Percentiles rank a stretch among this genome's conserved stretches.
Conservation (phyloP, 2,113 vertebrate species). For the Rhabdornis inornatus region DNA sequence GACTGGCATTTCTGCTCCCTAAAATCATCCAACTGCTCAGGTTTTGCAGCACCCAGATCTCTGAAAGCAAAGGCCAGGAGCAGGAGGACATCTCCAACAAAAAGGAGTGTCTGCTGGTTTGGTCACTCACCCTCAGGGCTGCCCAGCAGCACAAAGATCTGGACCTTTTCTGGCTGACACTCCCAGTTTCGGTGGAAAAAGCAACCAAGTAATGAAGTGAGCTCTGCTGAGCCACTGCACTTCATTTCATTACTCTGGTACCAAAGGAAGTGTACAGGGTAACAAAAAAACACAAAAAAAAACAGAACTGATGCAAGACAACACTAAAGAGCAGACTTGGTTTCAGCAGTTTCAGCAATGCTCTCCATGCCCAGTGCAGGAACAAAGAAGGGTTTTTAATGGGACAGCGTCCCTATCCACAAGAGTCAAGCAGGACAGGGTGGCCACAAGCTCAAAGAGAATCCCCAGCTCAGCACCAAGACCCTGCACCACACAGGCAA, state of each 20-base stretch:
- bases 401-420: neutral
- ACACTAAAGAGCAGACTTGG: neutral
- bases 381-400: neutral
- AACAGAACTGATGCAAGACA: neutral
- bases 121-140: neutral
- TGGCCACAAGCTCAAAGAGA: fast-evolving
- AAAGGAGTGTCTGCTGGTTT: neutral
- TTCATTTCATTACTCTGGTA: neutral
- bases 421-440: fast-evolving
- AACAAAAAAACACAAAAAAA: neutral
- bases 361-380: fast-evolving
- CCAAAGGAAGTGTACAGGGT: neutral
- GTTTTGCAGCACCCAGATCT: neutral
- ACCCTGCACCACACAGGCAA: fast-evolving
- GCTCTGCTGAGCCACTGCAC: neutral
- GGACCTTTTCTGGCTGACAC: neutral
- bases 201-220: neutral
- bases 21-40: neutral
- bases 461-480: neutral
- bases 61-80: neutral
- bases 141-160: neutral
- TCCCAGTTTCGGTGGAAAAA: neutral
- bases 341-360: neutral
- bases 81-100: neutral
- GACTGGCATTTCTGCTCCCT: neutral